Evolutionary conservation across 2,113 vertebrate species (phyloP).

Genomic region (Choloepus hoffmanni): DNA sequence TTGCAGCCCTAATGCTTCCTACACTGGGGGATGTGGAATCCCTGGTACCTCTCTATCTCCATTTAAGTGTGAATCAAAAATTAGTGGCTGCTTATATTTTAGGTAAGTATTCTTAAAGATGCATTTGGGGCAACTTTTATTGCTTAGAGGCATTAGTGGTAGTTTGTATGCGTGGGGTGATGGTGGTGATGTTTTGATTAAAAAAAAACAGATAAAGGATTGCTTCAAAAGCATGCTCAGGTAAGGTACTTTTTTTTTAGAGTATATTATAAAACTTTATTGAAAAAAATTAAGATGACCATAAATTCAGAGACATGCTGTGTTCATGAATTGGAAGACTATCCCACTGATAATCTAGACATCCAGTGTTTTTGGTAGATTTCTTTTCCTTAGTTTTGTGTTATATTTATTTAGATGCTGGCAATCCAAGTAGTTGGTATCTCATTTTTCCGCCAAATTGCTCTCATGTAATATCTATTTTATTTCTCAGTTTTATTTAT

Average conservation of each 20-base stretch:
- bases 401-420: neutral
- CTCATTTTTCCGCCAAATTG: neutral
- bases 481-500: constrained; percentile 42
- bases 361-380: neutral
- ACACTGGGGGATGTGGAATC: constrained; percentile 97
- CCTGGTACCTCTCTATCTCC: constrained; percentile 99
- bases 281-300: constrained; percentile 48
- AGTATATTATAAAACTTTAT: constrained; percentile 32
- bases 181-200: neutral
- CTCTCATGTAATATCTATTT: neutral
- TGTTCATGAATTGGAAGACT: neutral
- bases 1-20: constrained; percentile 97
- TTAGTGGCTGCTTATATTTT: constrained; percentile 99
- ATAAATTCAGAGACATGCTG: neutral
- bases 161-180: neutral
- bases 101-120: constrained; percentile 88
- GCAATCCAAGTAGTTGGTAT: neutral
- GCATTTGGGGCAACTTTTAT: neutral
- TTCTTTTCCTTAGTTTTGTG: neutral
- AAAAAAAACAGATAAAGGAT: neutral
- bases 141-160: neutral
- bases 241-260: neutral
- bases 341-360: neutral
- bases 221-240: constrained; percentile 45
- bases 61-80: constrained; percentile 99